Evolutionary conservation across 2,113 vertebrate species (phyloP).

Genomic region (Elephantulus edwardii): DNA sequence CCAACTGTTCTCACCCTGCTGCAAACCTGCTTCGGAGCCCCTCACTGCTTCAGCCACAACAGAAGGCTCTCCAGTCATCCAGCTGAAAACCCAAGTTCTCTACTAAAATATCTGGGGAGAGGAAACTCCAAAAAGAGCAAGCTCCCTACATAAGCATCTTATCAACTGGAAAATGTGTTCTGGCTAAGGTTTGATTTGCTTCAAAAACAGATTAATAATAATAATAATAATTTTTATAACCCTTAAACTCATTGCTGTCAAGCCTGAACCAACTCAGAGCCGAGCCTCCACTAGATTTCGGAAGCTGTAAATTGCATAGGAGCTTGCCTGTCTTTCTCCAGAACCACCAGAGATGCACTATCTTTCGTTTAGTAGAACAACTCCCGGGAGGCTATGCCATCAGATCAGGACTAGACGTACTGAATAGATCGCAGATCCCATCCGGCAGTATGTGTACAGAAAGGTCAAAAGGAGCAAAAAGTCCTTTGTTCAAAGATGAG

Average conservation of each 20-base stretch:
- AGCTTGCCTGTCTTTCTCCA: too few relatives aligned
- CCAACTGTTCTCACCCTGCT: neutral
- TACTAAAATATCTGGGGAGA: neutral
- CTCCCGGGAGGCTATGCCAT: neutral
- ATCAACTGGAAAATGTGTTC: neutral
- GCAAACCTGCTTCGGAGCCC: neutral
- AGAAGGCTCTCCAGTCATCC: neutral
- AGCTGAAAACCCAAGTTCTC: neutral
- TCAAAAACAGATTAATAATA: slow-evolving; percentile 27
- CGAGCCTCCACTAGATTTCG: too few relatives aligned
- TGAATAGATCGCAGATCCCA: neutral
- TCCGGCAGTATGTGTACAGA: neutral
- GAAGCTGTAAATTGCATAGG: too few relatives aligned
- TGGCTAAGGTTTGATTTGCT: slow-evolving; percentile 13
- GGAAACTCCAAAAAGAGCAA: neutral
- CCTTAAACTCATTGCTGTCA: too few relatives aligned
- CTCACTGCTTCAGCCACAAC: neutral
- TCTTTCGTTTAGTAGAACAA: too few relatives aligned
- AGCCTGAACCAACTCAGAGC: too few relatives aligned
- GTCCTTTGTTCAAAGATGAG: neutral
- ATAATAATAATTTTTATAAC: too few relatives aligned
- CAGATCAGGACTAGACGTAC: neutral
- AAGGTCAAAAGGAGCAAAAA: neutral
- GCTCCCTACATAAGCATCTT: slow-evolving; percentile 38
- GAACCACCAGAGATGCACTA: too few relatives aligned